Percentiles rank a stretch among this genome's conserved stretches.
Evolutionary conservation across 2,888 invertebrate species (phyloP).

Genomic region (Cremastinae sp.): DNA sequence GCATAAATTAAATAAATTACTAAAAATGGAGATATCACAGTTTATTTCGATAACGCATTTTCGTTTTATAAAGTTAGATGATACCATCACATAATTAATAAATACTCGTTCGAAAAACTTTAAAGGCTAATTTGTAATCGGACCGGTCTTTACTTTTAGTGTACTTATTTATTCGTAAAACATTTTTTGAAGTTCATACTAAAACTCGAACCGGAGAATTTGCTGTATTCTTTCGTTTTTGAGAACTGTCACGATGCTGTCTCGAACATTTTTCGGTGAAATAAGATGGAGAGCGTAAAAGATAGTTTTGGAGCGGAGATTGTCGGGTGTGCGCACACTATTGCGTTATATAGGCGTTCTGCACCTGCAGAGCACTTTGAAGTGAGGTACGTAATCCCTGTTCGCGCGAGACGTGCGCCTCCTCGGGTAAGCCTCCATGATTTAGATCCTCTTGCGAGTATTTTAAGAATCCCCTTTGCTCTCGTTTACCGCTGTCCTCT

Average conservation of each 20-base stretch:
- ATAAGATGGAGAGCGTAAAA: constrained; percentile 21
- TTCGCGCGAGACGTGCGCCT: constrained; percentile 75
- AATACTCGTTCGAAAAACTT: too few species aligned
- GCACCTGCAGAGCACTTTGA: constrained; percentile 80
- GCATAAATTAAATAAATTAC: too few species aligned
- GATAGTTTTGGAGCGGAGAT: constrained; percentile 53
- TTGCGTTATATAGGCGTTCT: constrained; percentile 65
- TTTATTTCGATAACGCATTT: too few species aligned
- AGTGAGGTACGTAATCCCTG: constrained; percentile 79
- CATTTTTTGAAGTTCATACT: too few species aligned
- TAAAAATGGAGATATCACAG: too few species aligned
- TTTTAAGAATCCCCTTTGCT: constrained; percentile 78
- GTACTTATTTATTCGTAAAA: too few species aligned
- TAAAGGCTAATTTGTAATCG: too few species aligned
- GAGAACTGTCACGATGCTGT: constrained; percentile 5
- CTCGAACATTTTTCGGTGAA: background rate
- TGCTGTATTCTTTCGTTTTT: background rate
- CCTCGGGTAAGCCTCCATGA: constrained; percentile 77
- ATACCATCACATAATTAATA: too few species aligned
- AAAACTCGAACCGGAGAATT: too few species aligned
- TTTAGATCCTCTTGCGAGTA: constrained; percentile 79
- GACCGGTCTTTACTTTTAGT: too few species aligned
- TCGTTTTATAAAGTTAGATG: too few species aligned
- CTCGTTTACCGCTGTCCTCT: constrained; percentile 67
- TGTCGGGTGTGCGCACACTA: constrained; percentile 21